These are phyloP conservation scores for Uropetala carovei DNA, from an alignment of 2,888 invertebrate genomes.

Conservation along the genomic window DNA sequence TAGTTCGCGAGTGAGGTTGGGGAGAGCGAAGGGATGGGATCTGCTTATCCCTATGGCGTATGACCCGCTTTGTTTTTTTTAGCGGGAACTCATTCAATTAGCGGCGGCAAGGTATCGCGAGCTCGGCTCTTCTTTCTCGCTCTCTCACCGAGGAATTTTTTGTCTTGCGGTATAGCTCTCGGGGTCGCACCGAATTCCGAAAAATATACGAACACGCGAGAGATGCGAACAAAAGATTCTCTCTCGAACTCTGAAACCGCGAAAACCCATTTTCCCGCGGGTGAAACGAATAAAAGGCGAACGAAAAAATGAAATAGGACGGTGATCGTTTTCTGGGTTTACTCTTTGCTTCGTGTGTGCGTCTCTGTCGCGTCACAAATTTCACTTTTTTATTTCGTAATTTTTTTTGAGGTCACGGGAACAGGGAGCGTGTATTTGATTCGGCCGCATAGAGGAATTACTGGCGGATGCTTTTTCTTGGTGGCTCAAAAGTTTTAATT, in stretches of 20 bases:
- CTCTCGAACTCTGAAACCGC: not conserved
- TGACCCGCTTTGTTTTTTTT: conserved; percentile 19
- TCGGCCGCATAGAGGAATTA: not conserved
- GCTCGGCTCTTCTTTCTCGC: not conserved
- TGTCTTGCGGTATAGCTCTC: not conserved
- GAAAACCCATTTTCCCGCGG: not conserved
- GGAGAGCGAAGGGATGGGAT: not conserved
- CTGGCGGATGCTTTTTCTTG: not conserved
- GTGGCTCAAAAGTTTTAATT: not conserved
- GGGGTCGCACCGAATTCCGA: conserved; percentile 19
- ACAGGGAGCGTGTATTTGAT: not conserved
- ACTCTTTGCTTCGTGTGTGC: not conserved
- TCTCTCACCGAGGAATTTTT: not conserved
- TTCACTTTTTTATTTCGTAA: not conserved
- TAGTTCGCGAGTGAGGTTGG: not conserved
- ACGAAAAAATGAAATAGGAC: not conserved
- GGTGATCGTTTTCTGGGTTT: not conserved
- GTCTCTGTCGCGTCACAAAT: not conserved
- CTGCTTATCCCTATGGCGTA: not conserved
- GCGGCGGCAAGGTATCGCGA: not conserved
- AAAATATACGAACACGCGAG: not conserved
- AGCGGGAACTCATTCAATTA: conserved; percentile 35
- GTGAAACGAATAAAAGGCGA: not conserved
- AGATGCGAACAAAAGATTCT: not conserved
- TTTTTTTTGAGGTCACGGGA: not conserved